Conservation (phyloP, 1,140 invertebrate genomes). For the Drosophila trapezifrons region DNA sequence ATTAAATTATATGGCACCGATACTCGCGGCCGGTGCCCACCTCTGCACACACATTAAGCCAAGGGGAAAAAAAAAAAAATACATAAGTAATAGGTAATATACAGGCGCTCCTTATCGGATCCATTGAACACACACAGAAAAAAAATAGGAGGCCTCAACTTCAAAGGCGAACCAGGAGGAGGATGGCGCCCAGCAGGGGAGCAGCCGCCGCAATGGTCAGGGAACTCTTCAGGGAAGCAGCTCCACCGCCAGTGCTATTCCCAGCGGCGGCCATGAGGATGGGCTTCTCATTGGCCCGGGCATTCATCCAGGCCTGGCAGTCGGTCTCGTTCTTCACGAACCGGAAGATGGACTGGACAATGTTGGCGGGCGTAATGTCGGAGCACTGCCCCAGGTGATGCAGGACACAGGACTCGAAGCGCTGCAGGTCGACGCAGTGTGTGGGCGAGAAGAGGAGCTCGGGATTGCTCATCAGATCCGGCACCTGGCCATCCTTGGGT, state of each 20-base stretch:
- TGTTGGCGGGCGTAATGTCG: conserved; percentile 91
- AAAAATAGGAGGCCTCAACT: background rate
- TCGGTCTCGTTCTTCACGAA: conserved; percentile 89
- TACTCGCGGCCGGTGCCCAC: conserved; percentile 4
- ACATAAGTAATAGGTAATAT: background rate
- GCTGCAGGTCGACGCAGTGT: conserved; percentile 85
- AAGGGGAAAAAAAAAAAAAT: conserved; percentile 15
- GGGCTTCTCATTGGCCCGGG: conserved; percentile 62
- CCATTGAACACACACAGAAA: conserved; percentile 3
- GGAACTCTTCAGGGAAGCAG: background rate
- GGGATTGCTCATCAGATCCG: conserved; percentile 74
- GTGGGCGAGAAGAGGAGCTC: conserved; percentile 69
- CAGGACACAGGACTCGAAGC: conserved; percentile 88
- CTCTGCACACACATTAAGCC: background rate
- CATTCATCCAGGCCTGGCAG: conserved; percentile 85
- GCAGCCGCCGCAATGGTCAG: conserved; percentile 1
- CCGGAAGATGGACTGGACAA: conserved; percentile 90
- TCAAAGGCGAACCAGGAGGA: conserved; percentile 40
- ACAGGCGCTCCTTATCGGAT: conserved; percentile 15
- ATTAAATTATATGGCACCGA: conserved; percentile 47
- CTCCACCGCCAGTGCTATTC: conserved; percentile 52
- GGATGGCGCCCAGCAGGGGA: conserved; percentile 33
- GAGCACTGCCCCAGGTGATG: conserved; percentile 87
- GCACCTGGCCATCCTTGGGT: conserved; percentile 75
- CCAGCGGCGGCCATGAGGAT: conserved; percentile 43